These are phyloP conservation scores for Apogon hyalosoma DNA, from an alignment of 2,797 vertebrate species.

Conservation along the genomic window DNA sequence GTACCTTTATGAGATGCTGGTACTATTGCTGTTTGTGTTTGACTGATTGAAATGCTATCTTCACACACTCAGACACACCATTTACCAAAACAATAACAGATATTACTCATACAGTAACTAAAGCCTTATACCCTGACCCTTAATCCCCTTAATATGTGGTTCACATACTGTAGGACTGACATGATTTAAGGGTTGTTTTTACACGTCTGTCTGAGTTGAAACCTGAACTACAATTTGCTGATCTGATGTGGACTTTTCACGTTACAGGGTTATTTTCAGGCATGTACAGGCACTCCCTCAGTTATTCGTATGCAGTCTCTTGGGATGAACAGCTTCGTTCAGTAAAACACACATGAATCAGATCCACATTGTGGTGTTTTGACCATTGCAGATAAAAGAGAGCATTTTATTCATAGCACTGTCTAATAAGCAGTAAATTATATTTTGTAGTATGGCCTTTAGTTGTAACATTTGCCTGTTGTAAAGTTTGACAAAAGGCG, in stretches of 20 bases:
- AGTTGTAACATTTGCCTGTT: no score
- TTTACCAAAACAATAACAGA: background rate
- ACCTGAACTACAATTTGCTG: background rate
- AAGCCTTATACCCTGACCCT: background rate
- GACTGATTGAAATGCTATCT: background rate
- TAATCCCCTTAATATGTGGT: background rate
- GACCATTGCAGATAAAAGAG: no score
- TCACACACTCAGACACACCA: background rate
- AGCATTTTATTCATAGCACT: no score
- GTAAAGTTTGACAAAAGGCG: no score
- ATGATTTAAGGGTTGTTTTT: background rate
- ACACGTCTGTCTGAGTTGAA: background rate
- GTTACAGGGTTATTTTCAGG: slow-evolving; percentile 3
- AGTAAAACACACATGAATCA: background rate
- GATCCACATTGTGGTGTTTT: background rate
- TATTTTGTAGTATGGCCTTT: no score
- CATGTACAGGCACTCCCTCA: background rate
- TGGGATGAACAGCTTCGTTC: background rate
- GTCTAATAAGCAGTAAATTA: no score
- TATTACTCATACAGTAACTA: background rate
- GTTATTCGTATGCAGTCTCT: background rate
- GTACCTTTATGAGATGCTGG: no score
- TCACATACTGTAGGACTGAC: background rate
- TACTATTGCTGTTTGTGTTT: no score
- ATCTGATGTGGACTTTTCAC: background rate